Conservation (phyloP, 2,888 invertebrate species). For the Epinotia ramella region DNA sequence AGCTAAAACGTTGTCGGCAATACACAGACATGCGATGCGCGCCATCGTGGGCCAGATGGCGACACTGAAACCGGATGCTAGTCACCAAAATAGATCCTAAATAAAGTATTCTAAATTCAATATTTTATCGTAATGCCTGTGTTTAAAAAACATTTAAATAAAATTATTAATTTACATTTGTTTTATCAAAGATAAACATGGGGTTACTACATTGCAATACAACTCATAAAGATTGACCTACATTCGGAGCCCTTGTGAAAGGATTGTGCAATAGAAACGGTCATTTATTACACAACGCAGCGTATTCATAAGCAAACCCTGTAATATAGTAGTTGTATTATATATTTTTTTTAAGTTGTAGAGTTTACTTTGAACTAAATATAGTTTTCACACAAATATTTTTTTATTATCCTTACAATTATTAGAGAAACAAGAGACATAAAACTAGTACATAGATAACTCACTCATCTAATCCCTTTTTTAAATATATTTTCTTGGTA, state of each 20-base stretch:
- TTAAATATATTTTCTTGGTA: slow-evolving; percentile 51
- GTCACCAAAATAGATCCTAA: slow-evolving; percentile 14
- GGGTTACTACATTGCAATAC: slow-evolving; percentile 64
- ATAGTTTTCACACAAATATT: slow-evolving; percentile 54
- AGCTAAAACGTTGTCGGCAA: background rate
- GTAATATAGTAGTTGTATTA: slow-evolving; percentile 77
- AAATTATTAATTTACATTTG: slow-evolving; percentile 24
- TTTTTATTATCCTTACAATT: slow-evolving; percentile 48
- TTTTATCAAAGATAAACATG: slow-evolving; percentile 36
- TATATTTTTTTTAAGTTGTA: slow-evolving; percentile 63
- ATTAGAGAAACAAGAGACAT: background rate
- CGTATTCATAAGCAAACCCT: slow-evolving; percentile 81
- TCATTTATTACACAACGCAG: slow-evolving; percentile 83
- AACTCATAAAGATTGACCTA: slow-evolving; percentile 83
- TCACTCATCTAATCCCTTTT: background rate
- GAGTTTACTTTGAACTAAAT: slow-evolving; percentile 55
- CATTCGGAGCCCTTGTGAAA: slow-evolving; percentile 85
- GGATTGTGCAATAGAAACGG: slow-evolving; percentile 86
- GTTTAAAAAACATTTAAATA: no score
- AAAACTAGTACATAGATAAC: background rate
- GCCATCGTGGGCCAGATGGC: slow-evolving; percentile 5
- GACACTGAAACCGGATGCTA: slow-evolving; percentile 34
- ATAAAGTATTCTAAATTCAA: background rate
- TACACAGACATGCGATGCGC: background rate
- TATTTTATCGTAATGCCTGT: background rate